Percentiles rank a stretch among this genome's conserved stretches.
phyloP scores from a whole-genome alignment of 2,797 vertebrate species.

The Melanogrammus aeglefinus region DNA sequence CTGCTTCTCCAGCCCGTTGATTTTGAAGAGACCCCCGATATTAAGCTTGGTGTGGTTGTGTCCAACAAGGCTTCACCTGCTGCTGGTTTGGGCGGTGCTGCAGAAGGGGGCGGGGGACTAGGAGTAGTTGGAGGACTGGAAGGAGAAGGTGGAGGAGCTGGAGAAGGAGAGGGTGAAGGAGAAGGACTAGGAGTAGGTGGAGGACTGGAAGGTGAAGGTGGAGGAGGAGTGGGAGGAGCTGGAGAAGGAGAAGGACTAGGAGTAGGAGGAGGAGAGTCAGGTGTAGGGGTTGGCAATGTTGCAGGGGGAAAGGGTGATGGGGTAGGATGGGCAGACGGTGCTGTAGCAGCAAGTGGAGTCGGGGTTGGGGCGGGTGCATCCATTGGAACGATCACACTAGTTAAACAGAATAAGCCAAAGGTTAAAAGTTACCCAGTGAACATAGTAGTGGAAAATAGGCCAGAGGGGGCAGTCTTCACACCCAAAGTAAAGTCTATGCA shows the following conservation, averaged over 20 bases:
- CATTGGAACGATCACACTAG: not conserved
- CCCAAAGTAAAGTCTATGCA: slow-evolving; percentile 58
- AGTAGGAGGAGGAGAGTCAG: not conserved
- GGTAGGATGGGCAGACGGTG: not conserved
- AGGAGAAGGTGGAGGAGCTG: not conserved
- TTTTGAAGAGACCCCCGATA: slow-evolving; percentile 72
- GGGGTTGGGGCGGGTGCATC: not conserved
- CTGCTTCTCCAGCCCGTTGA: slow-evolving; percentile 67
- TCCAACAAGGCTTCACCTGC: slow-evolving; percentile 76
- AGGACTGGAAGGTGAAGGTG: not conserved
- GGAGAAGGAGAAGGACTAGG: not conserved
- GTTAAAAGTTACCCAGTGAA: slow-evolving; percentile 65
- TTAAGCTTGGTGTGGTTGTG: slow-evolving; percentile 73
- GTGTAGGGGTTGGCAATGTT: not conserved
- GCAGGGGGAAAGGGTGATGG: slow-evolving; percentile 2
- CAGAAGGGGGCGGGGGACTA: slow-evolving; percentile 14
- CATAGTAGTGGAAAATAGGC: slow-evolving; percentile 75
- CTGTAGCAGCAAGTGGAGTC: slow-evolving; percentile 5
- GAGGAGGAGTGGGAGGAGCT: not conserved
- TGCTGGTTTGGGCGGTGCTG: slow-evolving; percentile 31
- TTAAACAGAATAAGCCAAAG: slow-evolving; percentile 6
- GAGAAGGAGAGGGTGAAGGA: not conserved
- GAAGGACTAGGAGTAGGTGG: slow-evolving; percentile 21
- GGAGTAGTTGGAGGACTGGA: slow-evolving; percentile 20
- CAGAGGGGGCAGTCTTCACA: slow-evolving; percentile 72